Conservation (phyloP, 2,797 vertebrate genomes). For the Ceryle rudis region DNA sequence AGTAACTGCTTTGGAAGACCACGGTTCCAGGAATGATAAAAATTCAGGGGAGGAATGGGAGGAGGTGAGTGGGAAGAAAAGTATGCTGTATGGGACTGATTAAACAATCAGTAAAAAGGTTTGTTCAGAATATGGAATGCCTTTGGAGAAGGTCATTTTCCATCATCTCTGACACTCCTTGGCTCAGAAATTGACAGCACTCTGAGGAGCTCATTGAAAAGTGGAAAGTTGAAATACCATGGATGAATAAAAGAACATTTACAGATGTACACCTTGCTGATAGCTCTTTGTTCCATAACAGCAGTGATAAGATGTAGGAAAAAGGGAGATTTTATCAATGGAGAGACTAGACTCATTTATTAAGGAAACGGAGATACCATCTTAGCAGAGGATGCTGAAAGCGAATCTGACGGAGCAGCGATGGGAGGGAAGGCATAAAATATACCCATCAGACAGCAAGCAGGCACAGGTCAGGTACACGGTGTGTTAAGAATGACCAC, state of each 20-base stretch:
- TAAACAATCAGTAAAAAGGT: background rate
- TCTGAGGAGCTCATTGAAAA: slow-evolving; percentile 39
- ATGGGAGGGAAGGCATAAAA: background rate
- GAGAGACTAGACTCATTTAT: slow-evolving; percentile 71
- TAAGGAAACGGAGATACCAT: slow-evolving; percentile 64
- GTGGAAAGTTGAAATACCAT: slow-evolving; percentile 31
- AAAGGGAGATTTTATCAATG: slow-evolving; percentile 73
- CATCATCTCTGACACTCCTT: slow-evolving; percentile 1
- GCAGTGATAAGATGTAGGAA: slow-evolving; percentile 57
- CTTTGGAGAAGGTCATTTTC: slow-evolving; percentile 59
- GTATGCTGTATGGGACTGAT: background rate
- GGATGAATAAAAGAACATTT: slow-evolving; percentile 54
- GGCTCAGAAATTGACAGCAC: slow-evolving; percentile 9
- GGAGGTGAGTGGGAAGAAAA: background rate
- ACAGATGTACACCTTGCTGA: slow-evolving; percentile 29
- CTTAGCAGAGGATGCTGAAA: slow-evolving; percentile 44
- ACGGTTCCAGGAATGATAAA: background rate
- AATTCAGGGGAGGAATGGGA: background rate
- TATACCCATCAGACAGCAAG: background rate
- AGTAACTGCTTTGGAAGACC: background rate
- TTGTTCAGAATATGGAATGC: background rate
- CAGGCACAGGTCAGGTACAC: background rate
- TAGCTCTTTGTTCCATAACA: slow-evolving; percentile 69
- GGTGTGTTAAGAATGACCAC: background rate
- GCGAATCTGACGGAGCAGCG: background rate